Base-by-base conservation (phyloP, 2,888 invertebrate genomes). In the Sarcophaga caerulescens region DNA sequence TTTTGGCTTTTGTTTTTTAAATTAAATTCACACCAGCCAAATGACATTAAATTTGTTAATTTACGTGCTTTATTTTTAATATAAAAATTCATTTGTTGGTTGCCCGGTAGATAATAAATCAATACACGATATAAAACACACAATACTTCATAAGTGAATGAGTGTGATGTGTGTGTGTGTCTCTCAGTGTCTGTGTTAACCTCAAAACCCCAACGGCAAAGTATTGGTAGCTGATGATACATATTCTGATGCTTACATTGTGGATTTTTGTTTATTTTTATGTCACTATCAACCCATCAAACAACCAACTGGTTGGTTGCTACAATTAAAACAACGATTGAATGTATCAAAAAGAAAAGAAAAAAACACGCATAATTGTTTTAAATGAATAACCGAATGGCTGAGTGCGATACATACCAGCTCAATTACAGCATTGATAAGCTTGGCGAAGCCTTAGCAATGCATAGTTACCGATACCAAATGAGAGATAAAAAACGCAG, bases 181-280 rank as follows among this genome's bases (percentile, higher is more conserved):
- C 35, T 35, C 35, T 35, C 35, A 35, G 35, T 35, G 8, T 35
- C 35, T 35, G 35, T 35, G 35, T 35, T 35, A 80, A 73, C 79
- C 71, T 71, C 65, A 73, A 71, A 65, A 69, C 68, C 62, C 60
- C 62, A 62, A 62, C 71, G 21, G 57, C 45, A 23, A 80, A 73
- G 45, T 80, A 65, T 73, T 35, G 35, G 35, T 35, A 1, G 35
- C 35, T 35, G 35, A 35, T 35, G 35, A 35, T 10, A 35, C 8
- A 35, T 10, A 35, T 35, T 35, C 35, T 35, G 35, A 35, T 35
- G 35, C 2, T 35, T 35, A 35, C 35, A 35, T 10, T 10, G 35
- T 10, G 35, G 35, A 35, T 10, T 35, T 8, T 35, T 35, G 1
- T 8, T 35, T 35, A 35, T 35, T 35, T 35, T 35, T 35, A 35